These are phyloP conservation scores for Dermatemys mawii DNA, from an alignment of 2,113 vertebrate species.

Conservation along the genomic window DNA sequence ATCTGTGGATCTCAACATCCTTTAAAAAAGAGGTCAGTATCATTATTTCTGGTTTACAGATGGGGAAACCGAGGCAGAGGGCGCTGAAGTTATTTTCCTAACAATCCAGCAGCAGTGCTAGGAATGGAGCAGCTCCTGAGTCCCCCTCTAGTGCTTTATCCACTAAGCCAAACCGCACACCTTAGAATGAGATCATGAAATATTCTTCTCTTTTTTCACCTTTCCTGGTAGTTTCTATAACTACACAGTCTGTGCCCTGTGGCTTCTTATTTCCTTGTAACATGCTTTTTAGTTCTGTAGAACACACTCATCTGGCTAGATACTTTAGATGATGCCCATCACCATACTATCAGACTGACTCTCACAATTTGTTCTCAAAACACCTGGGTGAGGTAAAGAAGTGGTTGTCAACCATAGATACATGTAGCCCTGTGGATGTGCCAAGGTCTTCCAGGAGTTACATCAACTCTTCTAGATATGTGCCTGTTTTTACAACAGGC, in stretches of 20 bases:
- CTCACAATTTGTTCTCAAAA: background rate
- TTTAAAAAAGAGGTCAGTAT: background rate
- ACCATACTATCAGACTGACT: background rate
- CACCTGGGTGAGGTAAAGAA: background rate
- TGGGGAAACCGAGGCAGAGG: background rate
- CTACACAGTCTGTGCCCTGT: background rate
- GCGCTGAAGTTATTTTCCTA: background rate
- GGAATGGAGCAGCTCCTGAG: background rate
- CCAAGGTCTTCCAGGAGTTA: no score
- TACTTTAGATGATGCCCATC: background rate
- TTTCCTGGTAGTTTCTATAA: background rate
- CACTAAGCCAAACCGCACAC: background rate
- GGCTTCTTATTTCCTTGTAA: background rate
- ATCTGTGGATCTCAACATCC: background rate
- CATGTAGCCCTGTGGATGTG: no score
- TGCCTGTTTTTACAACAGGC: no score
- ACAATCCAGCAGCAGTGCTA: background rate
- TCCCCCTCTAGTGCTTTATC: background rate
- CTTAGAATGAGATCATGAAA: background rate
- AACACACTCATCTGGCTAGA: background rate
- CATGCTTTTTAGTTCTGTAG: background rate
- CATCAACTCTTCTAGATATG: no score
- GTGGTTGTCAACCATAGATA: no score
- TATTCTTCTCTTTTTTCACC: background rate
- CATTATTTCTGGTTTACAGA: background rate